Base-by-base conservation (phyloP, 1,140 invertebrate species). In the Lucilia cuprina region DNA sequence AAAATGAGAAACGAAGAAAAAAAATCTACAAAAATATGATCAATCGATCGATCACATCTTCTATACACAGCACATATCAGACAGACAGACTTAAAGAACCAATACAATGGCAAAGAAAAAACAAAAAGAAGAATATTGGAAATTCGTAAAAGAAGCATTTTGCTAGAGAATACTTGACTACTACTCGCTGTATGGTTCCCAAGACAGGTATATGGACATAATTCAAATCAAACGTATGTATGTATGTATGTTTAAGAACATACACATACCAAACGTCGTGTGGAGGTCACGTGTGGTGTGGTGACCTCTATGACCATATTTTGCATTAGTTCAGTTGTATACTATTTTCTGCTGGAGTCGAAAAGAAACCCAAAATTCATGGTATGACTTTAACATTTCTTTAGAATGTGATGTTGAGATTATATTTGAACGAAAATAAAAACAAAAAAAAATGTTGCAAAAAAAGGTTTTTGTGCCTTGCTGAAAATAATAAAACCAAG, bases 231-330 rank as follows among this genome's bases (percentile, higher is more conserved):
- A 7, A 41, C 41, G 10, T 10, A 41, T 3, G 3, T 30, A 30
- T 30, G 25, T 30, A 4, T 25, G 35, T n/a, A n/a, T 65, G 30
- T 82, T 14, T 70, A 74, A 34, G 30, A 82, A 50, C n/a, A 25
- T 14, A 47, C 30, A 34, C 70, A 77, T 49, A 49, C 41, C 47
- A 25, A 65, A 80, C 55, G 50, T 75, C 74, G 74, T 55, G 83
- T 82, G 77, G 80, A 82, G 84, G 84, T 84, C 84, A 84, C 84
- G 84, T 84, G 84, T 84, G 84, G 80, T 83, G 82, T 84, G 41
- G 80, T 84, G 84, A 84, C 84, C 84, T 82, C 84, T 77, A 84
- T 84, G 84, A 84, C 84, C 84, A 84, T 84, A 84, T 84, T 84
- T 84, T 84, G 80, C 84, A 82, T 84, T 82, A 74, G 50, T 65